These are phyloP conservation scores for Tuberolachnus salignus DNA, from an alignment of 2,888 invertebrate genomes.

Conservation along the genomic window DNA sequence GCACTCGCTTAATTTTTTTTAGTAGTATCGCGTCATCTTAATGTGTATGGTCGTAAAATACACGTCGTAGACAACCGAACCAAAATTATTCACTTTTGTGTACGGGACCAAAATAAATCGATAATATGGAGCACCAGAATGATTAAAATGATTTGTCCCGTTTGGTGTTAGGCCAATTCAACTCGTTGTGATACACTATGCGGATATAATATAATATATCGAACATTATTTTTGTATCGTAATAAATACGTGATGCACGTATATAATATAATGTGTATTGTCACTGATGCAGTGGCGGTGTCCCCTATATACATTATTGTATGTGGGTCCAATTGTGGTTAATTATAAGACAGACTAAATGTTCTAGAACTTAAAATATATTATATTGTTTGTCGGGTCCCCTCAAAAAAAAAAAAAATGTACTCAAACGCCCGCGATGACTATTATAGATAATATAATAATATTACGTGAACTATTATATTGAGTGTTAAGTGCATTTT, in stretches of 20 bases:
- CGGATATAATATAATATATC: constrained; percentile 8
- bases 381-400: background rate
- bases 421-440: background rate
- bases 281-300: background rate
- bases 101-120: too few relatives aligned
- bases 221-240: background rate
- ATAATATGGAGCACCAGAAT: too few relatives aligned
- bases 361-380: background rate
- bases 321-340: constrained; percentile 46
- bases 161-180: constrained; percentile 20
- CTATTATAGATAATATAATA: background rate
- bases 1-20: too few relatives aligned
- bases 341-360: constrained; percentile 30
- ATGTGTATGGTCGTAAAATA: too few relatives aligned
- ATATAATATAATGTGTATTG: too few relatives aligned
- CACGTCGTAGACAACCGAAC: too few relatives aligned
- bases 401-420: background rate
- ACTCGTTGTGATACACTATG: too few relatives aligned
- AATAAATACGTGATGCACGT: background rate
- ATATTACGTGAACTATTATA: background rate
- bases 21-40: too few relatives aligned
- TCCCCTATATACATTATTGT: constrained; percentile 8
- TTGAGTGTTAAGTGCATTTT: constrained; percentile 15
- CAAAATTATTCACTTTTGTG: too few relatives aligned
- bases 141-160: too few relatives aligned